These are phyloP conservation scores for Amazona guildingii DNA, from an alignment of 2,113 vertebrate genomes.

Conservation along the genomic window DNA sequence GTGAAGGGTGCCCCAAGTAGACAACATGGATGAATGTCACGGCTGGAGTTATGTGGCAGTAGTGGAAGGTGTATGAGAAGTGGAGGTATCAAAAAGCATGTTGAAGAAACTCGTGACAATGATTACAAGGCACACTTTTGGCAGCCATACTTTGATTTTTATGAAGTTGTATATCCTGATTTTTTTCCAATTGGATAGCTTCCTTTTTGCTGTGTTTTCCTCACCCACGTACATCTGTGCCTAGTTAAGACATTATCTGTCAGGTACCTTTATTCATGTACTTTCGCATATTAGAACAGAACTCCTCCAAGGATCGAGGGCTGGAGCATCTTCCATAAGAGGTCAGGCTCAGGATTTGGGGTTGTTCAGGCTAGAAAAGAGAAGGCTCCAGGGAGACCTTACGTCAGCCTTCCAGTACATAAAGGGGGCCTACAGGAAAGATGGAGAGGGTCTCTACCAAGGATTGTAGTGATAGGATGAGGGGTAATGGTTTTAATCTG, in stretches of 20 bases:
- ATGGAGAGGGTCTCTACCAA: neutral
- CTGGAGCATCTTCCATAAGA: neutral
- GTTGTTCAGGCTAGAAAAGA: neutral
- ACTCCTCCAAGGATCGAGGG: neutral
- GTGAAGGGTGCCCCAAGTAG: neutral
- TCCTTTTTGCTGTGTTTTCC: neutral
- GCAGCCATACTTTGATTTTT: neutral
- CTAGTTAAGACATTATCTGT: neutral
- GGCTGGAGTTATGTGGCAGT: neutral
- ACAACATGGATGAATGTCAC: constrained; percentile 1
- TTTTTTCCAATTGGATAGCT: neutral
- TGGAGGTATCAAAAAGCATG: neutral
- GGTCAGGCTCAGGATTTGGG: neutral
- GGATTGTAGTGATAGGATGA: neutral
- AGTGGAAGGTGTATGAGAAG: neutral
- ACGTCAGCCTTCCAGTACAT: neutral
- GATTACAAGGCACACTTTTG: neutral
- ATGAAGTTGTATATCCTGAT: neutral
- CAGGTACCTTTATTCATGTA: neutral
- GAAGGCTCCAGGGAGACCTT: neutral
- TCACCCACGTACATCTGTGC: neutral
- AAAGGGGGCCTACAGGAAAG: neutral
- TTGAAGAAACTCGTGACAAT: neutral
- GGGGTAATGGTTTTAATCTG: neutral
- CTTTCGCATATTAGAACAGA: neutral